Evolutionary conservation across 2,888 invertebrate genomes (phyloP).

Genomic region (Drosophila maculinotata): DNA sequence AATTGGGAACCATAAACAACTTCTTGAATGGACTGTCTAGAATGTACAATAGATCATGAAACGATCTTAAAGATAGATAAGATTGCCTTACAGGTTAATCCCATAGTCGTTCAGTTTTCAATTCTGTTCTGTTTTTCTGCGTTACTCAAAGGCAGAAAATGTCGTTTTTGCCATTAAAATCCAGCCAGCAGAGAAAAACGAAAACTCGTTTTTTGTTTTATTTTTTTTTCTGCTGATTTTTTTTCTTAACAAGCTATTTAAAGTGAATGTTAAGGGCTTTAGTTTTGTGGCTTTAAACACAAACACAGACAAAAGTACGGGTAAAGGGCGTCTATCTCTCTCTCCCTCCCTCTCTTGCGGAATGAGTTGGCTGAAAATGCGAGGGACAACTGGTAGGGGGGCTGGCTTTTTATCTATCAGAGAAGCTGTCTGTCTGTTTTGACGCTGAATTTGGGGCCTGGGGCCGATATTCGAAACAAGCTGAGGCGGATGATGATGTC

Average conservation of each 20-base stretch:
- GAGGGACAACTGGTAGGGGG: slow-evolving; percentile 9
- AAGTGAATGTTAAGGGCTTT: slow-evolving; percentile 77
- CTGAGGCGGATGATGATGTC: slow-evolving; percentile 23
- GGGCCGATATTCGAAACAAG: slow-evolving; percentile 24
- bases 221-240: not conserved
- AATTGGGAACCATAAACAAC: no score
- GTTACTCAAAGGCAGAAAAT: slow-evolving; percentile 53
- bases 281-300: slow-evolving; percentile 40
- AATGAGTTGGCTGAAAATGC: slow-evolving; percentile 47
- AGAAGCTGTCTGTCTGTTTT: slow-evolving; percentile 4
- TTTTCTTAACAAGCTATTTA: slow-evolving; percentile 60
- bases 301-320: slow-evolving; percentile 1
- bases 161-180: slow-evolving; percentile 72
- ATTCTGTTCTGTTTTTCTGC: slow-evolving; percentile 37
- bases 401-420: slow-evolving; percentile 29
- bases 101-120: slow-evolving; percentile 25
- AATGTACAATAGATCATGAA: no score
- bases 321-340: slow-evolving; percentile 42
- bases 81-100: slow-evolving; percentile 26
- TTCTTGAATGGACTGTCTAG: no score
- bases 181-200: slow-evolving; percentile 53
- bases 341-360: slow-evolving; percentile 22
- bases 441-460: slow-evolving; percentile 25
- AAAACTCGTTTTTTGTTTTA: slow-evolving; percentile 66
- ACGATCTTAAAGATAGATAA: not conserved